Base-by-base conservation (phyloP, 2,797 vertebrate genomes). In the Chlorospingus flavigularis region DNA sequence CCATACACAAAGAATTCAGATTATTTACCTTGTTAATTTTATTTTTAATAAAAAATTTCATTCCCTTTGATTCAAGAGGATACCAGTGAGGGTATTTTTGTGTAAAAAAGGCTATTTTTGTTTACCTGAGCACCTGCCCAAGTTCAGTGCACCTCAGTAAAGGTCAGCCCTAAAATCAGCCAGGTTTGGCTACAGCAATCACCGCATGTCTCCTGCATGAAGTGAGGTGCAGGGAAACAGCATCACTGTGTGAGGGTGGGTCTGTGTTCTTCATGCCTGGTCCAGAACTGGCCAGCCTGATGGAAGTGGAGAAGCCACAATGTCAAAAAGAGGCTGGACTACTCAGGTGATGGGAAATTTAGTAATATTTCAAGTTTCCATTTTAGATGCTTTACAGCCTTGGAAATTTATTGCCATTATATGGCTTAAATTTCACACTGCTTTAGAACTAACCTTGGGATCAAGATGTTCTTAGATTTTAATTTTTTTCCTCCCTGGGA, bases 381-480 rank as follows among this genome's bases (percentile, higher is more conserved):
- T 84, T 57, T 85, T 37, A 47, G 67, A 31, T 16, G 5, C 5
- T 75, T 82, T 79, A 55, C 39, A 77, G 40, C 43, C 74, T 2
- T 63, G 50, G 40, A 77, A 81, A 92, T 94, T 86, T 85, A 63
- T 62, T 87, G 54, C 78, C 48, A 33, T 86, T 86, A 57, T 14
- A 28, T 10, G 91, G 71, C 31, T 90, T 79, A 81, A 94, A 96
- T 81, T 94, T 42, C 57, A 92, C 91, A 93, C 67, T 67, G 21
- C 37, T 77, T 86, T 74, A 80, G 61, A 60, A 60, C 10, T 88
- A 67, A 83, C 37, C 39, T 79, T 87, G 70, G 37, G 74, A 92
- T 89, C 91, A 91, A 94, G 77, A 74, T 87, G 86, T 94, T 84
- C 88, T 88, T 60, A 66, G 43, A 42, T 62, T 40, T 39, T 61